Evolutionary conservation across 1,140 invertebrate species (phyloP), one percentile per base, ranked within the genome.

Genomic region (Cryptotermes secundus): DNA sequence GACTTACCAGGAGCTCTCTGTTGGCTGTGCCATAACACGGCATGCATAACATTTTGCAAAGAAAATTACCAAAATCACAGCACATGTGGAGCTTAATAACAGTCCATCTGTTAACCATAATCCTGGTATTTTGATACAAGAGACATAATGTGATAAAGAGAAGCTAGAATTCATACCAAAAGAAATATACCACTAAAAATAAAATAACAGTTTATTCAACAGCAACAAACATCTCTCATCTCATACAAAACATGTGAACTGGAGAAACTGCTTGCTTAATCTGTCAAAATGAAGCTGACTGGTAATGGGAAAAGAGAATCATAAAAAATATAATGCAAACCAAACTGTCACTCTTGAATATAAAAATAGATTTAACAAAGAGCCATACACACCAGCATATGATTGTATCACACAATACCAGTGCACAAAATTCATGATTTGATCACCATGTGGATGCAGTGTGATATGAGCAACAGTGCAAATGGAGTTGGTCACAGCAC

Each of bases 181-280:
- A 72, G n/a, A 72, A 72, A 72, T 10, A 16, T 42, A 42, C 16
- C 45, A 49, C 45, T 3, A 49, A 72, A 72, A 49, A n/a, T 16
- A 72, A 72, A 72, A 72, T 72, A 72, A 49, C 45, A 72, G 59
- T 72, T 72, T 72, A 72, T 72, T 72, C 59, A 72, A 72, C 59
- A 72, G 59, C 59, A 72, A 72, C 59, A 31, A 26, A 72, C 19
- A 26, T 59, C 53, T 59, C 26, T 59, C 19, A 59, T 72, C n/a
- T 72, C 59, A 72, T 72, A 72, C 26, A 72, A 72, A 72, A 72
- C 59, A n/a, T 72, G 59, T 31, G n/a, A 26, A 72, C 26, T 72
- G 59, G 59, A n/a, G 26, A 72, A 72, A 72, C n/a, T 72, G 59
- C 6, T 31, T 72, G 59, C n/a, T 31, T n/a, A 26, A n/a, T 72